Conservation (phyloP, 2,113 vertebrate species). For the Anolis sagrei region DNA sequence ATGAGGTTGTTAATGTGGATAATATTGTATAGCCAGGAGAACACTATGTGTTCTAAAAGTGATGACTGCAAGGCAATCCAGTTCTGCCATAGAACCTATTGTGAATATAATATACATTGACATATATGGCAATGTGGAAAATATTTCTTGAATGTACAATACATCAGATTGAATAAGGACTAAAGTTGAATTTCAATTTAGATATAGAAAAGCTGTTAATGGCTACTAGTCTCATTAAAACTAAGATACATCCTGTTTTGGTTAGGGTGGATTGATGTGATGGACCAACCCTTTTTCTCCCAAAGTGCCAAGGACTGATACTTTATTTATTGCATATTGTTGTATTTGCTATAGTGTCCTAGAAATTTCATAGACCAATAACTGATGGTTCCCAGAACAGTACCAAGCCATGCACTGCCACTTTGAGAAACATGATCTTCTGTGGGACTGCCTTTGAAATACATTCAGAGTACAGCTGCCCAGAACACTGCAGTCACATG, state of each 20-base stretch:
- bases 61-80: too few relatives aligned
- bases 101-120: background rate
- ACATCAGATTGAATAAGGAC: background rate
- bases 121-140: background rate
- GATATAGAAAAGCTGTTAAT: background rate
- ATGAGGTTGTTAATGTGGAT: background rate
- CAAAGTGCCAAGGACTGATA: too few relatives aligned
- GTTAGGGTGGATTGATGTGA: too few relatives aligned
- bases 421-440: too few relatives aligned
- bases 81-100: background rate
- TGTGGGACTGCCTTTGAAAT: background rate
- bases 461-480: background rate
- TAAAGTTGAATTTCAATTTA: background rate
- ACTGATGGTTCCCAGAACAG: too few relatives aligned
- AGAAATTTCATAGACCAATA: too few relatives aligned
- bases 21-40: background rate
- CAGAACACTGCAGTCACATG: background rate
- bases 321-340: too few relatives aligned
- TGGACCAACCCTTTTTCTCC: too few relatives aligned
- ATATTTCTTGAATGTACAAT: background rate
- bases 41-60: background rate
- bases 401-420: too few relatives aligned
- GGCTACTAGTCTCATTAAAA: too few relatives aligned
- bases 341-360: too few relatives aligned
- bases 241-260: too few relatives aligned